These are phyloP conservation scores for Drosophila punjabiensis DNA, from an alignment of 1,140 invertebrate species.

Conservation along the genomic window DNA sequence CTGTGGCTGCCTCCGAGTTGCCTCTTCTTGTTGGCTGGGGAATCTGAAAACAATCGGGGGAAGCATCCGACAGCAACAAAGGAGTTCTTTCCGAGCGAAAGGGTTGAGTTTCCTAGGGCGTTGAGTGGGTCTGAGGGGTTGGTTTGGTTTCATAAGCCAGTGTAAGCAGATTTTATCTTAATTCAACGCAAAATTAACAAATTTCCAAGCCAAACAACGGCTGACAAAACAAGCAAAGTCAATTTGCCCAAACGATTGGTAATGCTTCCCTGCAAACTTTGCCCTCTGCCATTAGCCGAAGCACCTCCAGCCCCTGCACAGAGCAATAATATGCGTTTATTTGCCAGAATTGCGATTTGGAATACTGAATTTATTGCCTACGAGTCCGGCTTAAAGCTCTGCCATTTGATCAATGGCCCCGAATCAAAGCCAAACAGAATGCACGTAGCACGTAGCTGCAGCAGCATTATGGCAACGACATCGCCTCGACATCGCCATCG, in stretches of 20 bases:
- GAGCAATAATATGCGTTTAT: constrained; percentile 40
- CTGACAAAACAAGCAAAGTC: constrained; percentile 74
- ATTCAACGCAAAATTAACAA: constrained; percentile 79
- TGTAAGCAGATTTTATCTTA: constrained; percentile 81
- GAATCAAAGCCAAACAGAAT: constrained; percentile 53
- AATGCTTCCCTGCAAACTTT: constrained; percentile 23
- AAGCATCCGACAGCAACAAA: constrained; percentile 42
- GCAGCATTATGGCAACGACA: constrained; percentile 43
- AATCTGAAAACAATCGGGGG: constrained; percentile 74
- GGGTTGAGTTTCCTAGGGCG: constrained; percentile 7
- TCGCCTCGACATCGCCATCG: constrained; percentile 20
- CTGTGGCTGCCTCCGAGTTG: constrained; percentile 50
- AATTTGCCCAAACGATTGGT: constrained; percentile 66
- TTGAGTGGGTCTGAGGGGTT: constrained; percentile 15
- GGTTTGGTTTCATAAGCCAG: constrained; percentile 73
- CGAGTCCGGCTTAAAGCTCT: constrained; percentile 15
- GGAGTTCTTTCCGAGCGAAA: constrained; percentile 26
- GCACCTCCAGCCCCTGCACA: background rate
- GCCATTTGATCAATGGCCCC: constrained; percentile 26
- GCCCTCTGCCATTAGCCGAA: constrained; percentile 11
- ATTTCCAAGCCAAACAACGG: constrained; percentile 71
- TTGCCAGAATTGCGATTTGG: constrained; percentile 21
- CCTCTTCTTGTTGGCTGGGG: constrained; percentile 41
- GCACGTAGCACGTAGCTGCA: constrained; percentile 61
- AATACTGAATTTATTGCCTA: constrained; percentile 32